Evolutionary conservation across 2,888 invertebrate species (phyloP), one percentile per base, ranked within the genome.

Genomic region (Anagyrus pseudococci): DNA sequence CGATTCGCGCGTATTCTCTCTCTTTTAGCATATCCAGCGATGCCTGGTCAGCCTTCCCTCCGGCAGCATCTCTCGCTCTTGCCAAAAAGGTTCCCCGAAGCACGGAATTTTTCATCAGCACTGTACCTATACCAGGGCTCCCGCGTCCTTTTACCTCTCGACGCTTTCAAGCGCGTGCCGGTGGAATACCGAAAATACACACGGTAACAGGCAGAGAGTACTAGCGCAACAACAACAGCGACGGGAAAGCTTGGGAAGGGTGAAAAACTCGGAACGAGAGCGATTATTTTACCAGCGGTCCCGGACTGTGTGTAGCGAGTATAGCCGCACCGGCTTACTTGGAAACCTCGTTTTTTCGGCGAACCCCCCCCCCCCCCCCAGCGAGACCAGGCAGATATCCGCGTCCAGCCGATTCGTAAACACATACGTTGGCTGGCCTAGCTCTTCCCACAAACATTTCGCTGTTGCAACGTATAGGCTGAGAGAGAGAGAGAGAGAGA

Each of bases 71-170:
- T 29, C 1, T 19, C 13, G 29, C 43, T 20, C 15, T 15, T 37
- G 33, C 33, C 33, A 37, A 37, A 37, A 37, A 37, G 10, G 15
- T 15, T 15, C 10, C 8, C 8, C 8, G 3, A 8, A 10, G 26
- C 13, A 10, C 19, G 7, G 44, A 44, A 54, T 29, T 54, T 54
- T 54, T 54, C 29, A 54, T 33, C 49, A 33, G 44, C 54, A 54
- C 29, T 44, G 25, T 20, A 20, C 8, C 13, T 8, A 15, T 37
- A 8, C 4, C 33, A 37, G 33, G 10, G 29, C 10, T 19, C 17
- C 43, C 1, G n/a, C 7, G 8, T 22, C 44, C 10, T 19, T 22
- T 7, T 13, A 13, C n/a, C 43, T 43, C 43, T n/a, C n/a, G n/a
- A n/a, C n/a, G n/a, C n/a, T n/a, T n/a, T n/a, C n/a, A n/a, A n/a